Conservation (phyloP, 2,888 invertebrate species). For the Lochmaea crataegi region DNA sequence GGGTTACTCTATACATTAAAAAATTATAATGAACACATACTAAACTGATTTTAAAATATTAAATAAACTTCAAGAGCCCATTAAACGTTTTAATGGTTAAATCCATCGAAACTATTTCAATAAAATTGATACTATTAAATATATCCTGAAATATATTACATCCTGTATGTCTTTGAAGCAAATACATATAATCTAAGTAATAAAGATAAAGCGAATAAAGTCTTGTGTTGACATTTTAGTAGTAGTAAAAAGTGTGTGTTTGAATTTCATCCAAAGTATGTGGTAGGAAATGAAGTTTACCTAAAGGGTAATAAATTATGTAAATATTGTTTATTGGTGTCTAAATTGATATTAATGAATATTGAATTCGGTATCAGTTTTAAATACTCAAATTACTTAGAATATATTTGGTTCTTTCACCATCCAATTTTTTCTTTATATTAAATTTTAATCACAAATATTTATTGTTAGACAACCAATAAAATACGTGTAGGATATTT, state of each 20-base stretch:
- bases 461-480: no score
- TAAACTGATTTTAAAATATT: not conserved
- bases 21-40: not conserved
- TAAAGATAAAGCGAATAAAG: constrained; percentile 52
- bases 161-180: constrained; percentile 51
- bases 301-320: constrained; percentile 30
- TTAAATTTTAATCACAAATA: no score
- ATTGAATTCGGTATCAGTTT: not conserved
- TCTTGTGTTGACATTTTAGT: constrained; percentile 45
- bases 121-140: constrained; percentile 36
- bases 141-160: constrained; percentile 46
- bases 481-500: no score
- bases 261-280: constrained; percentile 41
- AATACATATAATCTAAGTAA: constrained; percentile 47
- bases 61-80: not conserved
- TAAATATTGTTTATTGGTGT: constrained; percentile 36
- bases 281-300: constrained; percentile 39
- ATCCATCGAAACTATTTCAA: not conserved
- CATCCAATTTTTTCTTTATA: no score
- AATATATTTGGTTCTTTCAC: no score
- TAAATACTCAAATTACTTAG: not conserved
- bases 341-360: constrained; percentile 15
- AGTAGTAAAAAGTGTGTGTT: constrained; percentile 41
- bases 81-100: not conserved
- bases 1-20: no score